phyloP scores from a whole-genome alignment of 2,888 invertebrate genomes.

The Theristus sp. region DNA sequence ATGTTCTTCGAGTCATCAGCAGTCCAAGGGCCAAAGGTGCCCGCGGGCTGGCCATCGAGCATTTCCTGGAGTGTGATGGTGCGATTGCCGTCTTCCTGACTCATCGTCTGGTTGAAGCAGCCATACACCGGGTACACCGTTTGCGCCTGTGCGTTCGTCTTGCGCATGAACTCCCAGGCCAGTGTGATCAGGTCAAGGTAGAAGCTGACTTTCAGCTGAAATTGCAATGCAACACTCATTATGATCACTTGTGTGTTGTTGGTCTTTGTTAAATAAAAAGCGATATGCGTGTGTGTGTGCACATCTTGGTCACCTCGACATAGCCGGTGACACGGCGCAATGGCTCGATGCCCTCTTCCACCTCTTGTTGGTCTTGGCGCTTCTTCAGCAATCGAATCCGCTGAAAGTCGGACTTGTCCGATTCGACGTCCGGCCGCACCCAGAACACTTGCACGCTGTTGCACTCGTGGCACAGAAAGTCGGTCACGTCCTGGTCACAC shows the following conservation, averaged over 20 bases:
- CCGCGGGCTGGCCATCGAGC: constrained; percentile 8
- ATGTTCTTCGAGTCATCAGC: constrained; percentile 8
- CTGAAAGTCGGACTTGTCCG: background rate
- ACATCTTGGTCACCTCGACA: constrained; percentile 13
- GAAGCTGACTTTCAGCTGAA: constrained; percentile 14
- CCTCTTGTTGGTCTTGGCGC: background rate
- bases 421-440: constrained; percentile 13
- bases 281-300: background rate
- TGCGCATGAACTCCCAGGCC: constrained; percentile 10
- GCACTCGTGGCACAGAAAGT: constrained; percentile 23
- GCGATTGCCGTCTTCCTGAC: constrained; percentile 5
- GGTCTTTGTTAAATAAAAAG: background rate
- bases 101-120: constrained; percentile 6
- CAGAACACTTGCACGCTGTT: constrained; percentile 15
- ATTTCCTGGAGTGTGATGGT: constrained; percentile 10
- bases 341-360: background rate
- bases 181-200: constrained; percentile 14
- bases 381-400: constrained; percentile 2
- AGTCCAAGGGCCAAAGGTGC: constrained; percentile 12
- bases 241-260: background rate
- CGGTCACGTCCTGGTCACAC: constrained; percentile 13
- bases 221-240: background rate
- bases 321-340: constrained; percentile 11
- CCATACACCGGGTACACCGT: constrained; percentile 1
- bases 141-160: constrained; percentile 7